Evolutionary conservation across 2,113 vertebrate genomes (phyloP).

Genomic region (Aythya baeri): DNA sequence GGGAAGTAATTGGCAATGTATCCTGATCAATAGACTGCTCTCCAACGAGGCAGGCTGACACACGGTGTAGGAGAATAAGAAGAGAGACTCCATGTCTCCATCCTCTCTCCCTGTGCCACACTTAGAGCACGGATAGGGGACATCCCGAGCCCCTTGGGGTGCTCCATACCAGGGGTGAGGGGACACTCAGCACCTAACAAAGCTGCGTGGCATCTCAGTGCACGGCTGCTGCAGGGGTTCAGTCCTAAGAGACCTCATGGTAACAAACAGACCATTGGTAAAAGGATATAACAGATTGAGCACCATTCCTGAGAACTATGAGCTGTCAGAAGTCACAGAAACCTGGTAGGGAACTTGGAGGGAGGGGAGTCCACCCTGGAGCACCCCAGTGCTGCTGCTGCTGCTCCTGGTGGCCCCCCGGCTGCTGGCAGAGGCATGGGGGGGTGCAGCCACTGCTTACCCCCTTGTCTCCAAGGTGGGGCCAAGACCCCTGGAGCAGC

Average conservation of each 20-base stretch:
- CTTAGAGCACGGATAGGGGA: neutral
- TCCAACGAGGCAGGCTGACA: neutral
- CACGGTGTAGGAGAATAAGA: neutral
- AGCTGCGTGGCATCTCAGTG: neutral
- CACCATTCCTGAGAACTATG: neutral
- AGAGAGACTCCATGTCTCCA: neutral
- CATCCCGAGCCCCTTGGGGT: neutral
- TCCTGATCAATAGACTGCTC: slow-evolving; percentile 3
- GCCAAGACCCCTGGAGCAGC: rapidly evolving
- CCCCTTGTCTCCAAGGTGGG: rapidly evolving
- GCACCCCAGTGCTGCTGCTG: neutral
- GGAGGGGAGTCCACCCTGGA: neutral
- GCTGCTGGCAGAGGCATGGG: rapidly evolving
- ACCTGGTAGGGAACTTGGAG: rapidly evolving
- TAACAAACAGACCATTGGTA: neutral
- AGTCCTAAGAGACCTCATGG: neutral
- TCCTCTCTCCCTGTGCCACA: neutral
- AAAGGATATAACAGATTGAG: neutral
- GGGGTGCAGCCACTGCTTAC: neutral
- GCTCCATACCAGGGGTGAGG: neutral
- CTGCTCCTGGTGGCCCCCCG: neutral
- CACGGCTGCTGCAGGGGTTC: neutral
- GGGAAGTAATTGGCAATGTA: slow-evolving; percentile 25
- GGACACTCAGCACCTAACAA: rapidly evolving
- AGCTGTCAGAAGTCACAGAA: neutral